A percentile compares a stretch with the other conserved stretches of the same genome.
Conservation (phyloP, 2,888 invertebrate genomes). For the Tipula confusa region DNA sequence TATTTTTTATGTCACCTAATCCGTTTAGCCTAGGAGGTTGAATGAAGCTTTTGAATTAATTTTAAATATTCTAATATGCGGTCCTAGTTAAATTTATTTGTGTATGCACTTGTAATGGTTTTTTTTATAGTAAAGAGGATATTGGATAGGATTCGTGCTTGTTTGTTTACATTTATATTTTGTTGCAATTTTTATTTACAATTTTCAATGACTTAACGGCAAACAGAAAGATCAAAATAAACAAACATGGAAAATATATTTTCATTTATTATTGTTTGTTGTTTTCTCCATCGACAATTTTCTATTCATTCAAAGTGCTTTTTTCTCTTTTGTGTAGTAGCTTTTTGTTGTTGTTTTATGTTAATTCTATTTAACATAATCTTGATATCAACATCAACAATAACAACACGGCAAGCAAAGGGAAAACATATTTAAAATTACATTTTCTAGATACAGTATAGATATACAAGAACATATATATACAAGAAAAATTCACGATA, state of each 20-base stretch:
- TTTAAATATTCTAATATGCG: too few species aligned
- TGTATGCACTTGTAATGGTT: background rate
- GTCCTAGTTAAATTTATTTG: background rate
- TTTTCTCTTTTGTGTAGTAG: background rate
- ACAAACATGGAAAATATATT: background rate
- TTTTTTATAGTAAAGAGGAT: too few species aligned
- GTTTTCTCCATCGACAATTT: conserved; percentile 12
- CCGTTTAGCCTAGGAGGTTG: too few species aligned
- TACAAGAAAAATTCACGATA: background rate
- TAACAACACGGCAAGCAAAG: background rate
- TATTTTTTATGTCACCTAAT: too few species aligned
- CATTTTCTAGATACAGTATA: background rate
- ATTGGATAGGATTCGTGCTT: background rate
- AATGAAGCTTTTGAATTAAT: too few species aligned
- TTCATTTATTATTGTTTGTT: conserved; percentile 20
- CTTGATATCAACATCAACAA: conserved; percentile 4
- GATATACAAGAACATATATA: background rate
- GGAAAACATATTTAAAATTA: background rate
- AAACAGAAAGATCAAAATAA: conserved; percentile 20
- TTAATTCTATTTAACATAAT: conserved; percentile 20
- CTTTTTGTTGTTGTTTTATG: background rate
- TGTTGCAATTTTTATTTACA: background rate
- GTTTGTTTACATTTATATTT: background rate
- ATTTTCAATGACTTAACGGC: background rate
- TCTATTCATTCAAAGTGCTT: background rate